Evolutionary conservation across 1,140 invertebrate genomes (phyloP).

Genomic region (Myzus persicae): DNA sequence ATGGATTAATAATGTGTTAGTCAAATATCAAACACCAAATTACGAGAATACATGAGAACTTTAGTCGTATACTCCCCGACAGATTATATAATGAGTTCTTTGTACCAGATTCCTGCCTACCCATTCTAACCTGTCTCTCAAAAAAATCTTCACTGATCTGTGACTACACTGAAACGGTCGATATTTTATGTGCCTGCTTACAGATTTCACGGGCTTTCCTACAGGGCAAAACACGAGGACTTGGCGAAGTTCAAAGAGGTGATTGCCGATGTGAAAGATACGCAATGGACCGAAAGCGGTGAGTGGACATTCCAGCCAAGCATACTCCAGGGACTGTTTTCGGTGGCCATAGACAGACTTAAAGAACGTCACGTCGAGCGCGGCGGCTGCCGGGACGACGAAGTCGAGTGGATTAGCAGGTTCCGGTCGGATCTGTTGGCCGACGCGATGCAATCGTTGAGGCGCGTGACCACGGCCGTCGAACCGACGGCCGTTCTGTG

Average conservation of each 20-base stretch:
- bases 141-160: no score
- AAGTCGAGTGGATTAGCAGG: no score
- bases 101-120: no score
- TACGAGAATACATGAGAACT: no score
- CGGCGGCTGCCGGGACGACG: background rate
- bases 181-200: background rate
- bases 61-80: no score
- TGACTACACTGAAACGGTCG: no score
- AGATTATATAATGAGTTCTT: no score
- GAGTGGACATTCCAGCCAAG: background rate
- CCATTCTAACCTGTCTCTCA: no score
- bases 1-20: no score
- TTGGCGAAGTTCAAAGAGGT: background rate
- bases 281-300: background rate
- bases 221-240: background rate
- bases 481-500: slow-evolving; percentile 64
- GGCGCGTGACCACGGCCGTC: background rate
- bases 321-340: background rate
- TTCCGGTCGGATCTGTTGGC: background rate
- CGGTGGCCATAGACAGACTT: background rate
- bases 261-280: background rate
- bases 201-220: slow-evolving; percentile 51
- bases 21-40: no score
- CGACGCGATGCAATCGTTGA: background rate
- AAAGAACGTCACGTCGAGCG: background rate